Conservation (phyloP, 2,888 invertebrate genomes). For the Cerceris ruficornis region DNA sequence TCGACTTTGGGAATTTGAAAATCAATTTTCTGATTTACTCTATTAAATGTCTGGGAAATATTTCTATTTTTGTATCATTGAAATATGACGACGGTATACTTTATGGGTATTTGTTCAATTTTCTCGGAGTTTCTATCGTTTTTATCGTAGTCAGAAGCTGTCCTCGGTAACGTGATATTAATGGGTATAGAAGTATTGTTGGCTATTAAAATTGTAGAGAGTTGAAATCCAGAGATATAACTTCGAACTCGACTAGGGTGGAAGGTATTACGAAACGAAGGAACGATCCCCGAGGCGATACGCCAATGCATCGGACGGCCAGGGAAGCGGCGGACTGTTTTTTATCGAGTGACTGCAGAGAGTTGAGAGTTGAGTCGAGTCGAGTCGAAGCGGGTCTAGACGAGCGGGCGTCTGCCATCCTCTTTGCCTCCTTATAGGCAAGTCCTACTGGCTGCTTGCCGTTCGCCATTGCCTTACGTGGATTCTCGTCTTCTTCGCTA, state of each 20-base stretch:
- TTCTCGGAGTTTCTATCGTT: too few relatives aligned
- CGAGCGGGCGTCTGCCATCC: conserved; percentile 70
- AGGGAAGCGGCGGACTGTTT: conserved; percentile 73
- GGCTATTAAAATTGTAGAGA: neutral
- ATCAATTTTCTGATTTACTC: too few relatives aligned
- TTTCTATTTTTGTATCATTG: too few relatives aligned
- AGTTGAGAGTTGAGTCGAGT: conserved; percentile 71
- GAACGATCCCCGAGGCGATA: conserved; percentile 29
- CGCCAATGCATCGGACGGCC: conserved; percentile 71
- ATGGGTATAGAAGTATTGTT: too few relatives aligned
- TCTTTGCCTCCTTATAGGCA: conserved; percentile 65
- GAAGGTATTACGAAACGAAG: neutral
- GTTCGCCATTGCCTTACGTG: conserved; percentile 50
- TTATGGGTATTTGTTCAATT: too few relatives aligned
- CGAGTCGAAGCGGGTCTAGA: conserved; percentile 71
- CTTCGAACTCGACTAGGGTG: conserved; percentile 1
- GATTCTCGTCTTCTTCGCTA: conserved; percentile 34
- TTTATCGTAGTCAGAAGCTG: too few relatives aligned
- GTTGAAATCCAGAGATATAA: neutral
- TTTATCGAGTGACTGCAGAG: conserved; percentile 76
- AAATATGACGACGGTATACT: too few relatives aligned
- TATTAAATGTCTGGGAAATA: too few relatives aligned
- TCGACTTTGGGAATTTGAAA: too few relatives aligned
- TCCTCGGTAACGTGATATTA: too few relatives aligned
- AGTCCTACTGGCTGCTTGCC: conserved; percentile 38